phyloP scores from a whole-genome alignment of 2,797 vertebrate species.

The Otolemur crassicaudatus region DNA sequence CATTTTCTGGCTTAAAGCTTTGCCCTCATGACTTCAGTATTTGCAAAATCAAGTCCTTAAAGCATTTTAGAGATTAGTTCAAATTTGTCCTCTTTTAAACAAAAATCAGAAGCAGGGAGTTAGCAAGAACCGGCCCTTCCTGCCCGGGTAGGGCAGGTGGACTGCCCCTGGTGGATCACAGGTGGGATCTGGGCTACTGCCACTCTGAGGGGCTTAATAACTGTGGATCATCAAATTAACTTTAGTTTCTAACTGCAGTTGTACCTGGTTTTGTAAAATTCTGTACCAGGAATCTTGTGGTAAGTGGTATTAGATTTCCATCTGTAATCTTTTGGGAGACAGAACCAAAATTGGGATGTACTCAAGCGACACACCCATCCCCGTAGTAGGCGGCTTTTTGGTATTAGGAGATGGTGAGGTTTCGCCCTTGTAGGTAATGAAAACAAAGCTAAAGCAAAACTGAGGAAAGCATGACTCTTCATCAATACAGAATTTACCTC shows the following conservation, averaged over 20 bases:
- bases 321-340: slow-evolving; percentile 2
- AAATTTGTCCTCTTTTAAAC: slow-evolving; percentile 5
- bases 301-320: background rate
- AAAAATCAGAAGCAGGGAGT: background rate
- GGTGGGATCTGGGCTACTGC: background rate
- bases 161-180: background rate
- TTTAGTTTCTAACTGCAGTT: background rate
- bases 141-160: background rate
- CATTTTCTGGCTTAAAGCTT: background rate
- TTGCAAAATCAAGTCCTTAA: background rate
- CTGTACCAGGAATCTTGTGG: background rate
- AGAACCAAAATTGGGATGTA: background rate
- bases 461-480: background rate
- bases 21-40: background rate
- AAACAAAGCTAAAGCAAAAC: background rate
- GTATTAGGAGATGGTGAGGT: background rate
- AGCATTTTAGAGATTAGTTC: background rate
- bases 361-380: background rate
- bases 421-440: background rate
- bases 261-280: background rate
- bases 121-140: background rate
- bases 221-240: background rate
- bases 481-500: background rate
- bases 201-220: background rate
- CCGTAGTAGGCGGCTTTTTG: background rate